These are phyloP conservation scores for Cryptocephalus primarius DNA, from an alignment of 2,888 invertebrate species.

Conservation along the genomic window DNA sequence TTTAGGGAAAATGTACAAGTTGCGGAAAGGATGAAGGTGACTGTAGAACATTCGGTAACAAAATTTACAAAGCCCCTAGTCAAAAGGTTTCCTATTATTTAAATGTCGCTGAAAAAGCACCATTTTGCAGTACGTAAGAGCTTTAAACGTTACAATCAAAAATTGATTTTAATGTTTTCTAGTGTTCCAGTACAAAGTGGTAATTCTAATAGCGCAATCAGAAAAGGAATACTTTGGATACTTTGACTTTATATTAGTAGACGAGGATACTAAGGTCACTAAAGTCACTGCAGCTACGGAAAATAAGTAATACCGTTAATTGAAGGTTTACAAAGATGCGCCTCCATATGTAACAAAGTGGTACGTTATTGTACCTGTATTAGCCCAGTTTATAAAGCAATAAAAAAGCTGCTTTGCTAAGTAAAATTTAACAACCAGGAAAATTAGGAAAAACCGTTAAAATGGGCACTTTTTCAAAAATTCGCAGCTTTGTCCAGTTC, in stretches of 20 bases:
- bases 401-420: no score
- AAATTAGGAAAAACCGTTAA: no score
- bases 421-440: no score
- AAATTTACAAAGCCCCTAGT: slow-evolving; percentile 17
- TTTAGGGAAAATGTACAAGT: slow-evolving; percentile 25
- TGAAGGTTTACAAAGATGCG: no score
- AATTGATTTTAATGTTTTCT: slow-evolving; percentile 2
- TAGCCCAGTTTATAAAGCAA: no score
- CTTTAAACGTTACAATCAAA: neutral
- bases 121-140: slow-evolving; percentile 31
- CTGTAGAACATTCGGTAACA: slow-evolving; percentile 29
- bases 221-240: slow-evolving; percentile 17
- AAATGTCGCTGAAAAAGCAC: slow-evolving; percentile 25
- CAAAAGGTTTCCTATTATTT: slow-evolving; percentile 27
- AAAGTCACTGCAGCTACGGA: slow-evolving; percentile 17
- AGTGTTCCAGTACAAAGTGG: slow-evolving; percentile 19
- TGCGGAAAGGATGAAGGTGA: slow-evolving; percentile 19
- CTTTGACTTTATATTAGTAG: slow-evolving; percentile 29
- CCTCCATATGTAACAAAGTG: no score
- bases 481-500: no score
- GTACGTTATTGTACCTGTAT: no score
- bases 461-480: no score
- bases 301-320: neutral
- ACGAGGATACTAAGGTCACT: slow-evolving; percentile 21
- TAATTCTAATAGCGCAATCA: slow-evolving; percentile 4